phyloP scores from a whole-genome alignment of 2,888 invertebrate genomes.

The Lithophane ornitopus region DNA sequence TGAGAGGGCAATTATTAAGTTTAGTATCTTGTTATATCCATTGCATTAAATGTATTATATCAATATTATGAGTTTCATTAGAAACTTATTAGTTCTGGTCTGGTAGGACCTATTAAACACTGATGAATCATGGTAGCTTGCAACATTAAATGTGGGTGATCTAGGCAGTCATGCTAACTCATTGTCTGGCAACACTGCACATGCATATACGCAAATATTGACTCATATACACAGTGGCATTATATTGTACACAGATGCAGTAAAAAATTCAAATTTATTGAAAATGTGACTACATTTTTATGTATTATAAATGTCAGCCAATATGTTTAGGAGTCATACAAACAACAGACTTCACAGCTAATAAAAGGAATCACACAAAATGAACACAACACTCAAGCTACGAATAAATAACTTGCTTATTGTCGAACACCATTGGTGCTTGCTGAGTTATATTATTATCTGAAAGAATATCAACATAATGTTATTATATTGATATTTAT shows the following conservation, averaged over 20 bases:
- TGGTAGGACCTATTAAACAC: background rate
- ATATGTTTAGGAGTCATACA: conserved; percentile 23
- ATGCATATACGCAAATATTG: conserved; percentile 20
- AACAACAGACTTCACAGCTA: conserved; percentile 3
- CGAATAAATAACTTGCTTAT: conserved; percentile 77
- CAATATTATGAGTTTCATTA: background rate
- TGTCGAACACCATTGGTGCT: conserved; percentile 80
- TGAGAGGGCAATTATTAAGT: background rate
- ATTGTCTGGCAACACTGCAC: conserved; percentile 12
- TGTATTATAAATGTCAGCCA: background rate
- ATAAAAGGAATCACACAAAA: conserved; percentile 19
- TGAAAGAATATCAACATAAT: conserved; percentile 69
- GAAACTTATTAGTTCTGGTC: conserved; percentile 2
- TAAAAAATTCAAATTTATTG: background rate
- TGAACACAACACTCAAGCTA: conserved; percentile 37
- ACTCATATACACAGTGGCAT: conserved; percentile 25
- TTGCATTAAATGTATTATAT: background rate
- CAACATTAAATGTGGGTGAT: conserved; percentile 10
- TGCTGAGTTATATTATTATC: conserved; percentile 65
- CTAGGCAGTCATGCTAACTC: conserved; percentile 7
- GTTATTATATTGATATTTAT: conserved; percentile 41
- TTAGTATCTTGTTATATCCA: background rate
- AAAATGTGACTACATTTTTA: background rate
- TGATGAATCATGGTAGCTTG: conserved; percentile 12
- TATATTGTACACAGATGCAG: background rate